These are phyloP conservation scores for Lasioglossum albipes DNA, from an alignment of 1,140 invertebrate genomes.

Conservation along the genomic window DNA sequence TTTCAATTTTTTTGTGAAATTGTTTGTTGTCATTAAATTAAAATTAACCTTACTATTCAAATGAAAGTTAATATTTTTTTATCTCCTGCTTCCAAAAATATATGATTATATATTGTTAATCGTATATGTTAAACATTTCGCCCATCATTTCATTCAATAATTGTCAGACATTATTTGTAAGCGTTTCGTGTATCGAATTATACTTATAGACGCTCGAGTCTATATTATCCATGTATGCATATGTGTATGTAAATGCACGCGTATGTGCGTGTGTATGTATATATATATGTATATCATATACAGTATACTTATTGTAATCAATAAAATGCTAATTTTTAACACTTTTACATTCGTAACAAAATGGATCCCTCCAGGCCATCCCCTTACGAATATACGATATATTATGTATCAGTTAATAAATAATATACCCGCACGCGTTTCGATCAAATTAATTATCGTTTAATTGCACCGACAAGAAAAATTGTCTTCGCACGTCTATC, in stretches of 20 bases:
- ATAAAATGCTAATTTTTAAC: conserved; percentile 81
- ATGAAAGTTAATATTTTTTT: not conserved
- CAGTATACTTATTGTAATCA: conserved; percentile 74
- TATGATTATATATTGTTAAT: not conserved
- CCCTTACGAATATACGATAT: not conserved
- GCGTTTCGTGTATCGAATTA: conserved; percentile 67
- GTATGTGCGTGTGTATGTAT: conserved; percentile 6
- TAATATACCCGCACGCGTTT: not conserved
- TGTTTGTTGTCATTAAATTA: too few relatives aligned
- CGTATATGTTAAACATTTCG: not conserved
- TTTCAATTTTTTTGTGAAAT: too few relatives aligned
- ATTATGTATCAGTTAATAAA: not conserved
- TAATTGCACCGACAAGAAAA: not conserved
- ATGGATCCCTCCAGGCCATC: conserved; percentile 49
- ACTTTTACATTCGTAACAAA: conserved; percentile 73
- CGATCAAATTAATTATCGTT: not conserved
- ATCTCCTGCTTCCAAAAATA: not conserved
- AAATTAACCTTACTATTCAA: not conserved
- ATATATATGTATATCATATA: conserved; percentile 68
- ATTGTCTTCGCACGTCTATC: not conserved
- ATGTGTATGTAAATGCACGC: conserved; percentile 51
- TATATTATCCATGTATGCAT: too few relatives aligned
- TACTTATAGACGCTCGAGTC: conserved; percentile 68
- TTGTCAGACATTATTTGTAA: not conserved
- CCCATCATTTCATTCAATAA: not conserved